Base-by-base conservation (phyloP, 2,113 vertebrate genomes). In the Xerus inauris region DNA sequence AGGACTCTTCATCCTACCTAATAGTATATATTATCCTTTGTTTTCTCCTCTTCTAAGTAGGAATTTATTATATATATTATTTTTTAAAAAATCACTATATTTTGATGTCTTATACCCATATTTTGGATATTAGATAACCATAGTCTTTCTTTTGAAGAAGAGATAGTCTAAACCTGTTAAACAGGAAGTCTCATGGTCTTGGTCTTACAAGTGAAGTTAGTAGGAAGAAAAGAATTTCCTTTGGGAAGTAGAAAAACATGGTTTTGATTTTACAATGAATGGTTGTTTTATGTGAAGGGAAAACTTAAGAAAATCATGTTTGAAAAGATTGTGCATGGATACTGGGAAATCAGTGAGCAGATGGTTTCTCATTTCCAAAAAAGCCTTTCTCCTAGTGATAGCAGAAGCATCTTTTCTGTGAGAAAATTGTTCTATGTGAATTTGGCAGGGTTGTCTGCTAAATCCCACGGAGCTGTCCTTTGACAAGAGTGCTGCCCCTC, bases 391-490 rank as follows among this genome's bases (percentile, higher is more conserved):
- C 8, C 54, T 49, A 69, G 30, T 81, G 51, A 45, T 17, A 51
- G 65, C 28, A 72, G 35, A 76, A 65, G 5, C 13, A 3, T 30
- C n/a, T 65, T 30, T 22, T 38, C 24, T 62, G 59, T 62, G 47
- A 69, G 65, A 26, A 82, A 62, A 17, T n/a, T 19, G 1, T 19
- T 67, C 7, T 28, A 1, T 42, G n/a, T 40, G 62, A 16, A 24
- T 77, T 76, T 47, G 26, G 45, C 6, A 64, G 49, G 6, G 8
- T 14, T 57, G 20, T 64, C 40, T 35, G 19, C 13, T 13, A 11
- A 51, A 0, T 62, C 17, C 40, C 17, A 32, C 2, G 17, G n/a
- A 11, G 19, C 17, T 40, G 13, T 22, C 6, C 35, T 8, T 4
- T 38, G 71, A 65, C 5, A 42, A 32, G 22, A 45, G 30, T 4